Conservation (phyloP, 2,888 invertebrate genomes). For the Colostygia pectinataria region DNA sequence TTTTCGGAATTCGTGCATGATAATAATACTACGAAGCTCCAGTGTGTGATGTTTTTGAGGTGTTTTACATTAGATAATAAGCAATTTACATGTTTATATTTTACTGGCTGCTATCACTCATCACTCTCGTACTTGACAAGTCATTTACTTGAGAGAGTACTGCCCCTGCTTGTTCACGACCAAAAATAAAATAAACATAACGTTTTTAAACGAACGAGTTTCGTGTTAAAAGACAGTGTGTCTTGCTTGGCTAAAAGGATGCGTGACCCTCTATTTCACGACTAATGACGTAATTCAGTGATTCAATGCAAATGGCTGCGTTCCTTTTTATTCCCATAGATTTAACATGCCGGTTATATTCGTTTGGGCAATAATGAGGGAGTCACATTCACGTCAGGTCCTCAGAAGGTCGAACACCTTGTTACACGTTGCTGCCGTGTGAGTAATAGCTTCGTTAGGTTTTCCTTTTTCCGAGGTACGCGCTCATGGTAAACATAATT, state of each 20-base stretch:
- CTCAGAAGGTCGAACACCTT: constrained; percentile 26
- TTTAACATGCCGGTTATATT: constrained; percentile 19
- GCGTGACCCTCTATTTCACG: constrained; percentile 23
- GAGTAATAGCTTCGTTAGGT: constrained; percentile 2
- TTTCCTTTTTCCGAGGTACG: constrained; percentile 16
- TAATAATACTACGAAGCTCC: too few species aligned
- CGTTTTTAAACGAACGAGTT: neutral
- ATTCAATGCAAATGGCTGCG: constrained; percentile 31
- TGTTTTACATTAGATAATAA: too few species aligned
- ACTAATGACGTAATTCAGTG: constrained; percentile 22
- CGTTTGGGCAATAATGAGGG: constrained; percentile 25
- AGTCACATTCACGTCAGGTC: constrained; percentile 26
- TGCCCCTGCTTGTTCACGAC: too few species aligned
- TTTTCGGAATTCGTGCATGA: too few species aligned
- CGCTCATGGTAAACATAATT: neutral
- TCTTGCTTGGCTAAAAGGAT: constrained; percentile 3
- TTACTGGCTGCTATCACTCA: too few species aligned
- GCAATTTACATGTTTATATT: too few species aligned
- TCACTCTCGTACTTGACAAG: too few species aligned
- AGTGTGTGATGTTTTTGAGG: too few species aligned
- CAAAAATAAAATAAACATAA: too few species aligned
- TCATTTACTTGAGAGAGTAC: too few species aligned
- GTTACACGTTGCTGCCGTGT: constrained; percentile 5
- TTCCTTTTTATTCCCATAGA: constrained; percentile 29
- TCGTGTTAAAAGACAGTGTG: constrained; percentile 5